These are phyloP conservation scores for Mythimna ferrago DNA, from an alignment of 2,888 invertebrate genomes.

Conservation along the genomic window DNA sequence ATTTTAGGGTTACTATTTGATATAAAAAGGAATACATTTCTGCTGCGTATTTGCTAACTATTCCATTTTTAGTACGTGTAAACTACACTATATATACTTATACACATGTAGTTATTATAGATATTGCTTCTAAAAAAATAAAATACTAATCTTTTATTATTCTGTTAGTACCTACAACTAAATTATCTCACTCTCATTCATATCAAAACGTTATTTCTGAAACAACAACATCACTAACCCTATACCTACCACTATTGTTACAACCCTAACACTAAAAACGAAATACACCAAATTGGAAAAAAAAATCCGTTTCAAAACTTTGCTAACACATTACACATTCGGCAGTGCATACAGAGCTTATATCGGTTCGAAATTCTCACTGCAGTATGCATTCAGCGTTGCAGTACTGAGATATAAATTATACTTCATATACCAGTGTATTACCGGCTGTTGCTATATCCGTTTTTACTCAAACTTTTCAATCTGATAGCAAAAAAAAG, in stretches of 20 bases:
- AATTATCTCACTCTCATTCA: neutral
- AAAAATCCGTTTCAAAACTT: neutral
- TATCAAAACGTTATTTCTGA: neutral
- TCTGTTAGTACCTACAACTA: neutral
- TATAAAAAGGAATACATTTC: neutral
- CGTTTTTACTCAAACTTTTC: slow-evolving; percentile 26
- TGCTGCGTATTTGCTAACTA: neutral
- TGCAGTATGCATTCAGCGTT: slow-evolving; percentile 17
- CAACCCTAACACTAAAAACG: neutral
- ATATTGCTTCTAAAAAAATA: neutral
- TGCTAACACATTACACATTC: slow-evolving; percentile 27
- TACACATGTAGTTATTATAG: no score
- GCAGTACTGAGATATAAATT: slow-evolving; percentile 26
- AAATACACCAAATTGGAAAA: neutral
- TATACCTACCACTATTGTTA: neutral
- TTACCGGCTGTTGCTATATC: neutral
- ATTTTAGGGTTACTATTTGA: slow-evolving; percentile 18
- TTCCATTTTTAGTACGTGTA: neutral
- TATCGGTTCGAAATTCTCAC: slow-evolving; percentile 19
- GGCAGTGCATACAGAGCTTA: neutral
- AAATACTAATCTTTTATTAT: neutral
- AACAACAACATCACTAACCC: neutral
- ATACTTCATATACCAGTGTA: neutral
- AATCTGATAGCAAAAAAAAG: slow-evolving; percentile 13
- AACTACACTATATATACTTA: neutral